Percentiles rank a stretch among this genome's conserved stretches.
Conservation (phyloP, 2,797 vertebrate genomes). For the Sphaeramia orbicularis region DNA sequence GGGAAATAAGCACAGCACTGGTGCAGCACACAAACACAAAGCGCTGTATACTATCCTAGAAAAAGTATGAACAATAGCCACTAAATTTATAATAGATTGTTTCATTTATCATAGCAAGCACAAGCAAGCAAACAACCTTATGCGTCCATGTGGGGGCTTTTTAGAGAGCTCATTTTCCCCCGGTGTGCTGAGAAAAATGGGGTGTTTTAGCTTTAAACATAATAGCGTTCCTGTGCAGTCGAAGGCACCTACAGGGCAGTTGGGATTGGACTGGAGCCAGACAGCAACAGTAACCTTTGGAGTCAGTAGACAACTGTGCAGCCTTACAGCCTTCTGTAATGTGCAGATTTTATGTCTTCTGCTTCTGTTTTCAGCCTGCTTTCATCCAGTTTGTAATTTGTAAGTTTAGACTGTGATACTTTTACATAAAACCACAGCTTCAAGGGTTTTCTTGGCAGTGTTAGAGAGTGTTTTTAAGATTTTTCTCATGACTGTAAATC, state of each 20-base stretch:
- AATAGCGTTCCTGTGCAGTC: slow-evolving; percentile 40
- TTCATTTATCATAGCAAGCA: slow-evolving; percentile 60
- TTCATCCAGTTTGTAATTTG: neutral
- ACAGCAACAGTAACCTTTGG: slow-evolving; percentile 49
- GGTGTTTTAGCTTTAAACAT: slow-evolving; percentile 52
- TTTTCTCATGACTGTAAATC: slow-evolving; percentile 12
- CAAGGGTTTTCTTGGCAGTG: slow-evolving; percentile 16
- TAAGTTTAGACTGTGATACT: neutral
- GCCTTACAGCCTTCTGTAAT: slow-evolving; percentile 2
- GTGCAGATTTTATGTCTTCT: slow-evolving; percentile 8
- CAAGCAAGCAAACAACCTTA: slow-evolving; percentile 55
- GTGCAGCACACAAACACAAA: slow-evolving; percentile 35
- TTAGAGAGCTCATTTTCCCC: slow-evolving; percentile 50
- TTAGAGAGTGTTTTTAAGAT: slow-evolving; percentile 23
- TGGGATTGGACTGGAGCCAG: slow-evolving; percentile 48
- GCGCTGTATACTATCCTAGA: slow-evolving; percentile 12
- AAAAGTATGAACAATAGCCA: slow-evolving; percentile 19
- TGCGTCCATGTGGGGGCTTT: slow-evolving; percentile 31
- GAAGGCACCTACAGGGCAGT: slow-evolving; percentile 53
- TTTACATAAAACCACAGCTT: slow-evolving; percentile 1
- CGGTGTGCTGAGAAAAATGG: slow-evolving; percentile 51
- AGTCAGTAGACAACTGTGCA: slow-evolving; percentile 16
- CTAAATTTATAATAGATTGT: slow-evolving; percentile 43
- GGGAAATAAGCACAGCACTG: slow-evolving; percentile 18
- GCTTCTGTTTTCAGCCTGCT: slow-evolving; percentile 1